These are phyloP conservation scores for Microplitis mediator DNA, from an alignment of 1,140 invertebrate species.

Conservation along the genomic window DNA sequence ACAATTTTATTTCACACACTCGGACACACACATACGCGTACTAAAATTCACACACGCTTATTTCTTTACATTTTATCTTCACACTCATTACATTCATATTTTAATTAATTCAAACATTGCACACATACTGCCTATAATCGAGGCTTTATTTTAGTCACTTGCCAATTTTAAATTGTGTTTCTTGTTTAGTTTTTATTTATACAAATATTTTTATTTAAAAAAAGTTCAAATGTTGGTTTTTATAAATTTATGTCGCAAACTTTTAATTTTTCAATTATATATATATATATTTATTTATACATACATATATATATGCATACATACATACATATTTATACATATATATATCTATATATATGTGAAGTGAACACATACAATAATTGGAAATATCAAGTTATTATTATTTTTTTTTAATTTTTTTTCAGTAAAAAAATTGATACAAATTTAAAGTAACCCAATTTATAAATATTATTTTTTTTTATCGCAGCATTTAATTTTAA, in stretches of 20 bases:
- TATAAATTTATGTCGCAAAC: background rate
- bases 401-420: no score
- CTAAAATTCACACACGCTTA: background rate
- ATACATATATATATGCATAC: no score
- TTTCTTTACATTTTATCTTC: background rate
- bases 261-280: background rate
- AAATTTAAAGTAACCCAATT: conserved; percentile 13
- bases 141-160: background rate
- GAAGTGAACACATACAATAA: conserved; percentile 27
- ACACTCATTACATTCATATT: background rate
- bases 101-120: background rate
- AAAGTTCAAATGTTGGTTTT: background rate
- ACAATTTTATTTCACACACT: conserved; percentile 12
- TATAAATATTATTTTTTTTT: conserved; percentile 9
- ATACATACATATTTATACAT: no score
- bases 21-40: no score
- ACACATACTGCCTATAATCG: background rate
- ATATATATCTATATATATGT: background rate
- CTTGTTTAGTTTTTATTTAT: background rate
- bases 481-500: background rate
- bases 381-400: conserved; percentile 2
- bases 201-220: background rate
- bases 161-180: background rate
- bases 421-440: conserved; percentile 20
- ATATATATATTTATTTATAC: no score